A percentile compares a stretch with the other conserved stretches of the same genome.
These are phyloP conservation scores for Eulemur rufifrons DNA, from an alignment of 2,113 vertebrate species.

Conservation along the genomic window DNA sequence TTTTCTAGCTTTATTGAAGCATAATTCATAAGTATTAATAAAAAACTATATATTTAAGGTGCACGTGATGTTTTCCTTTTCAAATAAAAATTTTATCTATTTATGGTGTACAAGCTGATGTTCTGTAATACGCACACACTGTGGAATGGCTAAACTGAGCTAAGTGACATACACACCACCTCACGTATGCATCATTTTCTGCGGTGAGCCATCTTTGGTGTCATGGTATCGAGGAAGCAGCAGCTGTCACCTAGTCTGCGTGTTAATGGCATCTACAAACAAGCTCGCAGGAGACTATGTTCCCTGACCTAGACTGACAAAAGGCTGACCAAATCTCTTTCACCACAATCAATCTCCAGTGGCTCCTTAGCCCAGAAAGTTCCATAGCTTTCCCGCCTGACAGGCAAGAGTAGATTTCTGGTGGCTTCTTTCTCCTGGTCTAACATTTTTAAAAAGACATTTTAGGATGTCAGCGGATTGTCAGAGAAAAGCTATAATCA, in stretches of 20 bases:
- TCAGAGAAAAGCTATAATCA: not conserved
- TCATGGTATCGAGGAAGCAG: rapidly evolving
- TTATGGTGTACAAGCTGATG: not conserved
- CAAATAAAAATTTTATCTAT: not conserved
- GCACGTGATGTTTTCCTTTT: not conserved
- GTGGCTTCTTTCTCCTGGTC: not conserved
- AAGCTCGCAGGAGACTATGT: rapidly evolving
- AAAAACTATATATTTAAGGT: not conserved
- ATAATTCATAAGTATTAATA: not conserved
- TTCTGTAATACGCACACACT: not conserved
- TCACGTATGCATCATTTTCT: not conserved
- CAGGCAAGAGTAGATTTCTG: not conserved
- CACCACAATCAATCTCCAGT: not conserved
- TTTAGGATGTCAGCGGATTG: not conserved
- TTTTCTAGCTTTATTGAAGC: not conserved
- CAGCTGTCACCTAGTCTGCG: rapidly evolving
- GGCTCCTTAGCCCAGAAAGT: not conserved
- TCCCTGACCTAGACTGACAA: not conserved
- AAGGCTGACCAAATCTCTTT: not conserved
- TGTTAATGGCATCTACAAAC: rapidly evolving
- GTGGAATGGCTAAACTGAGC: not conserved
- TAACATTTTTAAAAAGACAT: not conserved
- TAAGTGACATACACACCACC: not conserved
- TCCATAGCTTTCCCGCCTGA: not conserved
- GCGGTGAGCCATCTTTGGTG: not conserved